Percentiles rank a stretch among this genome's conserved stretches.
These are phyloP conservation scores for Dryobota labecula DNA, from an alignment of 2,888 invertebrate species.

Conservation along the genomic window DNA sequence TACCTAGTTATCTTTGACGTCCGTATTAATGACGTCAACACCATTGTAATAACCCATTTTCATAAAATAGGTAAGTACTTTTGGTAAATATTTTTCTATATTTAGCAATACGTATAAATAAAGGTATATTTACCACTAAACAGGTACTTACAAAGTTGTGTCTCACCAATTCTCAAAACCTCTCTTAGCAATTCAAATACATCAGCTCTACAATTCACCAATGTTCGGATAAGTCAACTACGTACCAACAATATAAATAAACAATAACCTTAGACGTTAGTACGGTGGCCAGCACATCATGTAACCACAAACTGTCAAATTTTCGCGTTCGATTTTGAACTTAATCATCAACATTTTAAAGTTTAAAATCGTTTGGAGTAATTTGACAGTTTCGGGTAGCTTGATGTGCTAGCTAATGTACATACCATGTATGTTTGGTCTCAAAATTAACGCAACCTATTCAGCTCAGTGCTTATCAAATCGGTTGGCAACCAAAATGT, in stretches of 20 bases:
- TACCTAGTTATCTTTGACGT: not conserved
- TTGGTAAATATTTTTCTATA: not conserved
- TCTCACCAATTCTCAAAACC: no score
- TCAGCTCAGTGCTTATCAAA: not conserved
- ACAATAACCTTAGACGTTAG: not conserved
- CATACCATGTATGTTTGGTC: not conserved
- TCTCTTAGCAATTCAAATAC: slow-evolving; percentile 3
- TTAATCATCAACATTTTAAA: no score
- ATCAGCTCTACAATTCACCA: not conserved
- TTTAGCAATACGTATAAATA: not conserved
- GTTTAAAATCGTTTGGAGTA: no score
- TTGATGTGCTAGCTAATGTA: no score
- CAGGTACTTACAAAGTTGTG: not conserved
- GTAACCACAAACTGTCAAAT: no score
- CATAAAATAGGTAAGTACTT: not conserved
- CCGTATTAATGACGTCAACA: slow-evolving; percentile 20
- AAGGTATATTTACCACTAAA: not conserved
- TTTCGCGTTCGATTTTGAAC: no score
- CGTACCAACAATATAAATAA: not conserved
- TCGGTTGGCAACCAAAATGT: slow-evolving; percentile 10
- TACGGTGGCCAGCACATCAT: no score
- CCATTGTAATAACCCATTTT: slow-evolving; percentile 4
- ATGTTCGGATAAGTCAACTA: not conserved
- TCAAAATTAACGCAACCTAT: not conserved
- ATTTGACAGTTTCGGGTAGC: no score